A percentile compares a stretch with the other conserved stretches of the same genome.
These are phyloP conservation scores for Clusia tigrina DNA, from an alignment of 2,888 invertebrate genomes.

Conservation along the genomic window DNA sequence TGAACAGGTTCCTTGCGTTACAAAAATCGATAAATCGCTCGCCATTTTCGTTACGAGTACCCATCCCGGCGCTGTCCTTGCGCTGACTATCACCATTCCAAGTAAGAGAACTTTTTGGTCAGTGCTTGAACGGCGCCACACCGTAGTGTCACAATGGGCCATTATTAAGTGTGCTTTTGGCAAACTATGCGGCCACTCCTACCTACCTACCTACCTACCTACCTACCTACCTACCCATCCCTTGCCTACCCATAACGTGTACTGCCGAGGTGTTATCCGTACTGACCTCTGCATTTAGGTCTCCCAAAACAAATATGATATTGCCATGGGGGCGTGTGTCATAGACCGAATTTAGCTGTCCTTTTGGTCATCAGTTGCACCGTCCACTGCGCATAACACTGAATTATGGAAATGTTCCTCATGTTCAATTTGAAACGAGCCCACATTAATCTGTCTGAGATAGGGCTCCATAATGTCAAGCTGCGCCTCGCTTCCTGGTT, in stretches of 20 bases:
- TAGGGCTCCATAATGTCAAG: not conserved
- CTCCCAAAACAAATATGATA: not conserved
- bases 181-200: too few relatives aligned
- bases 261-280: not conserved
- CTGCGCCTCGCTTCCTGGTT: not conserved
- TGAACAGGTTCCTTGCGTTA: too few relatives aligned
- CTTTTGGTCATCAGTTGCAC: not conserved
- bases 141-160: too few relatives aligned
- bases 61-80: too few relatives aligned
- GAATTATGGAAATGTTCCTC: not conserved
- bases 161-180: too few relatives aligned
- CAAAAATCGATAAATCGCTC: not conserved
- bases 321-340: not conserved
- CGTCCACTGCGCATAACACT: not conserved
- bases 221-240: too few relatives aligned
- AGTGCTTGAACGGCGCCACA: too few relatives aligned
- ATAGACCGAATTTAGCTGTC: not conserved
- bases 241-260: not conserved
- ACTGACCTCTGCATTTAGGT: not conserved
- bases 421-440: not conserved
- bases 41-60: not conserved
- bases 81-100: too few relatives aligned
- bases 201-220: too few relatives aligned
- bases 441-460: not conserved
- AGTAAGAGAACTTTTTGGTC: too few relatives aligned